These are phyloP conservation scores for Mergus octosetaceus DNA, from an alignment of 2,797 vertebrate genomes.

Conservation along the genomic window DNA sequence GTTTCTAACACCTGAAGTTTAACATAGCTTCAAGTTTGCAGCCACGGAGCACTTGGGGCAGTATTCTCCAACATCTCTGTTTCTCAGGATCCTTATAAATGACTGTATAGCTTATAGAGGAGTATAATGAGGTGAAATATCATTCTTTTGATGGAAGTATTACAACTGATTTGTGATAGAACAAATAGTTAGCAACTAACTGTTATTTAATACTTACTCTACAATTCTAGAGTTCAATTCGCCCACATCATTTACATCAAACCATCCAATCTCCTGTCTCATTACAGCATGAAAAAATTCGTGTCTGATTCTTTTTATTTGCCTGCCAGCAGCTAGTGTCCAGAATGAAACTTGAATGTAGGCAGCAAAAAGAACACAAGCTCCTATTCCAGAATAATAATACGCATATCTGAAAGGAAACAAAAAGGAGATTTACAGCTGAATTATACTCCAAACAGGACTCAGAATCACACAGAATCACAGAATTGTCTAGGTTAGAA, in stretches of 20 bases:
- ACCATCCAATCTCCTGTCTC: slow-evolving; percentile 90
- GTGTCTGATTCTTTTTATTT: slow-evolving; percentile 83
- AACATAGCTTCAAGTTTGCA: neutral
- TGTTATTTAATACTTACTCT: slow-evolving; percentile 80
- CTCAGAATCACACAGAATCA: too few species aligned
- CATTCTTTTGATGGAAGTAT: neutral
- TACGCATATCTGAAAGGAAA: slow-evolving; percentile 81
- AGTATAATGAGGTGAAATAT: neutral
- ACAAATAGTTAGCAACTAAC: neutral
- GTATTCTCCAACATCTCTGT: neutral
- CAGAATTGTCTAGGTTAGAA: too few species aligned
- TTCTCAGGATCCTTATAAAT: neutral
- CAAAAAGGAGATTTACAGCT: neutral
- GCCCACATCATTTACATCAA: slow-evolving; percentile 87
- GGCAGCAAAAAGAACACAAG: slow-evolving; percentile 80
- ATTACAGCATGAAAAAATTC: slow-evolving; percentile 89
- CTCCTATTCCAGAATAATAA: slow-evolving; percentile 86
- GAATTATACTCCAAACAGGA: neutral
- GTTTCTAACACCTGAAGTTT: neutral
- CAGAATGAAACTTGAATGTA: slow-evolving; percentile 89
- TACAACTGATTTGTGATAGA: neutral
- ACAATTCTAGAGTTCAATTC: slow-evolving; percentile 89
- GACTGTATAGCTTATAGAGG: neutral
- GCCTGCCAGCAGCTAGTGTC: slow-evolving; percentile 86
- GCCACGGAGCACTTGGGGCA: neutral